These are phyloP conservation scores for Lasiurus borealis DNA, from an alignment of 2,113 vertebrate species.

Conservation along the genomic window DNA sequence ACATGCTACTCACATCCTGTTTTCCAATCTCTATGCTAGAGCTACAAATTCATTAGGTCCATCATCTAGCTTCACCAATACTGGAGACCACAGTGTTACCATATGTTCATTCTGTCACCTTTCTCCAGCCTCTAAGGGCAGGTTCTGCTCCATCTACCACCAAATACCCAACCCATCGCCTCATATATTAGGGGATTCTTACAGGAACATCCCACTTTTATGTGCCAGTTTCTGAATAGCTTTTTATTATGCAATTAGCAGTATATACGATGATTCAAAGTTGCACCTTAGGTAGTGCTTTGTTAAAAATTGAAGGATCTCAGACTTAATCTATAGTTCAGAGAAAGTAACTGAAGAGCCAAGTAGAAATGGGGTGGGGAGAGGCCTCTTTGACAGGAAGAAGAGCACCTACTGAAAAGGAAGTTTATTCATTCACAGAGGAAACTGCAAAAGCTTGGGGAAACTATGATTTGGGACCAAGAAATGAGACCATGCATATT, in stretches of 20 bases:
- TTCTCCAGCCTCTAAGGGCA: not conserved
- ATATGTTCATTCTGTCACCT: not conserved
- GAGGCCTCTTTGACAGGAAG: not conserved
- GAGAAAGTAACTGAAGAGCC: not conserved
- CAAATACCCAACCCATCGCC: not conserved
- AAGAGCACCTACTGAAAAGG: not conserved
- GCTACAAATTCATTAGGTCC: not conserved
- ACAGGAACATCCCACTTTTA: not conserved
- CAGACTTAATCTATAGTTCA: not conserved
- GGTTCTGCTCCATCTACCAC: not conserved
- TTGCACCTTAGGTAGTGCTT: not conserved
- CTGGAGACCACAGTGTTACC: not conserved
- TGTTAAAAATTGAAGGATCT: not conserved
- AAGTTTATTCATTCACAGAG: not conserved
- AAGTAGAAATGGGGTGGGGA: not conserved
- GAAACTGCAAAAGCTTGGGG: not conserved
- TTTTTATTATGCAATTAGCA: not conserved
- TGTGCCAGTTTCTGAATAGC: not conserved
- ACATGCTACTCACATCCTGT: not conserved
- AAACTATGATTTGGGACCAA: not conserved
- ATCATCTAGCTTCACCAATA: not conserved
- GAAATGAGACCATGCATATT: not conserved
- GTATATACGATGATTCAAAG: not conserved
- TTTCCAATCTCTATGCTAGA: not conserved
- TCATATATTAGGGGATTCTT: not conserved